phyloP scores from a whole-genome alignment of 1,140 invertebrate genomes.

The Chelonus insularis region DNA sequence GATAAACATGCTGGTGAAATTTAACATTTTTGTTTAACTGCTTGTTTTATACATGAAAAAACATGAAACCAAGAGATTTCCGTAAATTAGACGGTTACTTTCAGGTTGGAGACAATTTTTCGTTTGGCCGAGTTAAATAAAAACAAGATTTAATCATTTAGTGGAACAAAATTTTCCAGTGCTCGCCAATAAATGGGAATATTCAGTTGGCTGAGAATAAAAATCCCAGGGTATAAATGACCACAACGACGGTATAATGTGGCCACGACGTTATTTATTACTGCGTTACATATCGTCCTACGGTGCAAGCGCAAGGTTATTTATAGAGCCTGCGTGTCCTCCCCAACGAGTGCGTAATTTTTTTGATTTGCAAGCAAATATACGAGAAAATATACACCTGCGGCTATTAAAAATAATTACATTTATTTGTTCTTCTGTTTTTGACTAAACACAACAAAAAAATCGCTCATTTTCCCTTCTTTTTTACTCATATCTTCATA shows the following conservation, averaged over 20 bases:
- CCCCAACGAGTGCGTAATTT: conserved; percentile 14
- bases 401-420: not conserved
- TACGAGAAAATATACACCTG: not conserved
- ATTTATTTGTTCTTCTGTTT: not conserved
- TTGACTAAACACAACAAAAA: too few species aligned
- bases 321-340: conserved; percentile 19
- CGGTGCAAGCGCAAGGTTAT: conserved; percentile 14
- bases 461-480: too few species aligned
- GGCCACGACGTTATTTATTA: conserved; percentile 29
- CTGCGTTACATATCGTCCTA: conserved; percentile 23
- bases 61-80: too few species aligned
- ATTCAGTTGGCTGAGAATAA: not conserved
- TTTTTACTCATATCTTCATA: too few species aligned
- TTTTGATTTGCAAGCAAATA: conserved; percentile 9
- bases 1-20: too few species aligned
- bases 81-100: too few species aligned
- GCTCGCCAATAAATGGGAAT: not conserved
- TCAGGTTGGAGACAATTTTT: too few species aligned
- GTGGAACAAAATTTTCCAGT: too few species aligned
- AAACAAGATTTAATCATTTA: too few species aligned
- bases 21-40: too few species aligned
- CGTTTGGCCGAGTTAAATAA: too few species aligned
- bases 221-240: conserved; percentile 23
- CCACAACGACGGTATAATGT: conserved; percentile 29
- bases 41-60: too few species aligned